phyloP scores from a whole-genome alignment of 1,140 invertebrate species.

The Zaprionus nigranus region DNA sequence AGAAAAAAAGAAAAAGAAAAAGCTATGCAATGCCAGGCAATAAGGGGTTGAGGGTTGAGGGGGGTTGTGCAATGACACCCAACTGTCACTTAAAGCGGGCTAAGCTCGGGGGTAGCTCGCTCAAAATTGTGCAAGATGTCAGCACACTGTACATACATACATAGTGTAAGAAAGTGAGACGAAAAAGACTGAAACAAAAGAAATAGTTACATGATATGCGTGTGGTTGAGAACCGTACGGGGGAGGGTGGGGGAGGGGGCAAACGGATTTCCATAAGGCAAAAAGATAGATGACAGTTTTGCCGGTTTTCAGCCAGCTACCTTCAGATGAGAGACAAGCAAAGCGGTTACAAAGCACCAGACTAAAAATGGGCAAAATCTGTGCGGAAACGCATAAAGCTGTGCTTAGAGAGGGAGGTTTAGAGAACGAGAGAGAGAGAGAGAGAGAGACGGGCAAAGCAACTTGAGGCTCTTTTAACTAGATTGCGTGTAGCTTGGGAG shows the following conservation, averaged over 20 bases:
- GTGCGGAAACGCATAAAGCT: constrained; percentile 39
- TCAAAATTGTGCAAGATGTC: constrained; percentile 13
- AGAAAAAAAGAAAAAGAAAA: constrained; percentile 21
- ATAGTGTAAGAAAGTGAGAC: neutral
- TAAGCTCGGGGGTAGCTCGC: neutral
- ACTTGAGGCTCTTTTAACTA: constrained; percentile 31
- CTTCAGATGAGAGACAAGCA: constrained; percentile 55
- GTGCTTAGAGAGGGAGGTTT: constrained; percentile 7
- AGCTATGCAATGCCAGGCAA: constrained; percentile 39
- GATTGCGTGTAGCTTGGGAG: constrained; percentile 30
- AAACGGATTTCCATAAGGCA: constrained; percentile 67
- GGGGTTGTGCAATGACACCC: neutral
- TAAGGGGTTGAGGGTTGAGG: neutral
- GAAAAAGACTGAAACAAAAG: constrained; percentile 7
- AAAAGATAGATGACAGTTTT: constrained; percentile 62
- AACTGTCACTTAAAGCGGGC: constrained; percentile 1
- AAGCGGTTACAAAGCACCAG: constrained; percentile 29
- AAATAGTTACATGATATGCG: constrained; percentile 30
- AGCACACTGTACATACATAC: neutral
- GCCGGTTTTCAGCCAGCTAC: constrained; percentile 37
- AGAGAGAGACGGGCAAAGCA: neutral
- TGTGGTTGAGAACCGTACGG: constrained; percentile 9
- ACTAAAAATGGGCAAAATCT: constrained; percentile 19
- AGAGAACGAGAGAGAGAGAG: neutral
- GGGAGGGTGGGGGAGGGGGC: too few species aligned